phyloP scores from a whole-genome alignment of 2,113 vertebrate species.

The Pterocles burchelli region DNA sequence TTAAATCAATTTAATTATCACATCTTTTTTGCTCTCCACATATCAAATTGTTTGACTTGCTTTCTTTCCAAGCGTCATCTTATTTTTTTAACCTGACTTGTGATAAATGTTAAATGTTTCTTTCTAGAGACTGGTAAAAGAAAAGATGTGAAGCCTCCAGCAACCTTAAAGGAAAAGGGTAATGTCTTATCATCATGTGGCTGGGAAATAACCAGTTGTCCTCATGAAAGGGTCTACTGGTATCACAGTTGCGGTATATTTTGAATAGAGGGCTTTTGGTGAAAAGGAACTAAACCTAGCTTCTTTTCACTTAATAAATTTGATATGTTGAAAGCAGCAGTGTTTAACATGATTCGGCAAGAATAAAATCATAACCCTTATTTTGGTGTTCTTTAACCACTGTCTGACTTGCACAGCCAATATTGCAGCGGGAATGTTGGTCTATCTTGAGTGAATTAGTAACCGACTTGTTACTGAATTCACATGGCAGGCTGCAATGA shows the following conservation, averaged over 20 bases:
- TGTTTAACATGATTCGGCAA: background rate
- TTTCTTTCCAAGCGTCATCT: constrained; percentile 1
- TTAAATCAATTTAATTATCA: constrained; percentile 18
- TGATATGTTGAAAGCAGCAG: background rate
- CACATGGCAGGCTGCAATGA: background rate
- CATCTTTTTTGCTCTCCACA: background rate
- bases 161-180: constrained; percentile 71
- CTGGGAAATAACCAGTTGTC: background rate
- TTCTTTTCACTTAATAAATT: background rate
- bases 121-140: constrained; percentile 65
- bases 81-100: constrained; percentile 6
- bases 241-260: background rate
- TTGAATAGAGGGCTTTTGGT: background rate
- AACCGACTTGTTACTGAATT: background rate
- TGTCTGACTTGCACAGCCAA: background rate
- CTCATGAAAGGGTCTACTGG: background rate
- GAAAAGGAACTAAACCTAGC: background rate
- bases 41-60: background rate
- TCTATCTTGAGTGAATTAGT: background rate
- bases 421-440: background rate
- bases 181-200: constrained; percentile 21
- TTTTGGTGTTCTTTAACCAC: background rate
- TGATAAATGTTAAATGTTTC: constrained; percentile 62
- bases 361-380: background rate
- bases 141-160: constrained; percentile 66